A percentile compares a stretch with the other conserved stretches of the same genome.
phyloP scores from a whole-genome alignment of 2,888 invertebrate species.

The Nomada fucata region DNA sequence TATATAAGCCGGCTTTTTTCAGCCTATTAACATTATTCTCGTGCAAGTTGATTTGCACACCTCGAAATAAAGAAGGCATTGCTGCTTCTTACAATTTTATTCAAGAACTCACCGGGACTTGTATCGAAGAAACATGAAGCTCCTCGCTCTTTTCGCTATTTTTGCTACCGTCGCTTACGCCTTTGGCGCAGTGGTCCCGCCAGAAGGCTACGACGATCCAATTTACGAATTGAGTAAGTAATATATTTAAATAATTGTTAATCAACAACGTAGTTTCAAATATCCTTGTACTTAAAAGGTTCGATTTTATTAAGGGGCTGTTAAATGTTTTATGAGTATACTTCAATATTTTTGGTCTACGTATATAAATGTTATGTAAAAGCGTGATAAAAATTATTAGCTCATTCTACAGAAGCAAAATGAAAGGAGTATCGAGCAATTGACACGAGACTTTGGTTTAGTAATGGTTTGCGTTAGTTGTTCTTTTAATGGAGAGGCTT shows the following conservation, averaged over 20 bases:
- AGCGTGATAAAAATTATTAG: too few species aligned
- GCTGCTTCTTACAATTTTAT: background rate
- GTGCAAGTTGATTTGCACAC: background rate
- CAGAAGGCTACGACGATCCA: slow-evolving; percentile 50
- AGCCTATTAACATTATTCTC: background rate
- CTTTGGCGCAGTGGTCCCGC: slow-evolving; percentile 4
- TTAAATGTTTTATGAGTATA: too few species aligned
- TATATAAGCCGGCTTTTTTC: slow-evolving; percentile 45
- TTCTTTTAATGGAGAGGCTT: too few species aligned
- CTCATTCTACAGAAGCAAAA: too few species aligned
- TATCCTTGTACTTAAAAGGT: too few species aligned
- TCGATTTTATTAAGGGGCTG: too few species aligned
- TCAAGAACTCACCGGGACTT: background rate
- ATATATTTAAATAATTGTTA: background rate
- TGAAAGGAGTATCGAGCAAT: too few species aligned
- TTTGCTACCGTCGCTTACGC: slow-evolving; percentile 29
- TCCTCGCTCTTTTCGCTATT: slow-evolving; percentile 26
- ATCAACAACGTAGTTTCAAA: background rate
- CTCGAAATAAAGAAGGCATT: background rate
- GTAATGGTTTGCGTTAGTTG: too few species aligned
- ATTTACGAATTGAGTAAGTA: slow-evolving; percentile 56
- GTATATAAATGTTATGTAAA: too few species aligned
- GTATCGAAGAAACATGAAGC: slow-evolving; percentile 48
- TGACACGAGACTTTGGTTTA: too few species aligned
- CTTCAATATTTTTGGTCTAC: too few species aligned